phyloP scores from a whole-genome alignment of 1,140 invertebrate genomes.

The Antheraea mylitta region DNA sequence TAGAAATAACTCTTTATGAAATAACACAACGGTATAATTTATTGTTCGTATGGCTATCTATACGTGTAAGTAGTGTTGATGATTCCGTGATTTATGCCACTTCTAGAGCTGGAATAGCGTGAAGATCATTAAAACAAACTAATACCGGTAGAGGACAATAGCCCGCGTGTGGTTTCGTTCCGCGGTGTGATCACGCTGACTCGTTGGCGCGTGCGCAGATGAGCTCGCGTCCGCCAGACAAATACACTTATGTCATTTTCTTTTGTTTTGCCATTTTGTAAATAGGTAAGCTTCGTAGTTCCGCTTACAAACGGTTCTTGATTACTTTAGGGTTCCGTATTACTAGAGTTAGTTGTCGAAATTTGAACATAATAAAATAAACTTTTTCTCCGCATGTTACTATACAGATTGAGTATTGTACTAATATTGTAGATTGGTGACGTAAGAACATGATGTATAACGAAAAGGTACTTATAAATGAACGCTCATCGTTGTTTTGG shows the following conservation, averaged over 20 bases:
- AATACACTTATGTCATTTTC: constrained; percentile 17
- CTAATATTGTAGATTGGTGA: too few relatives aligned
- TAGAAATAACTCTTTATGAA: too few relatives aligned
- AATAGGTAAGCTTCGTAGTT: neutral
- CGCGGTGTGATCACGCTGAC: neutral
- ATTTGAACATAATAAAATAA: neutral
- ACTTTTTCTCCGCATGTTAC: too few relatives aligned
- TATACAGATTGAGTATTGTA: too few relatives aligned
- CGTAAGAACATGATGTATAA: too few relatives aligned
- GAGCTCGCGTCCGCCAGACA: neutral
- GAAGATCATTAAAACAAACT: neutral
- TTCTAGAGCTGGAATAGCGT: neutral
- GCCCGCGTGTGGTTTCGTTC: constrained; percentile 1
- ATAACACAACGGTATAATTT: too few relatives aligned
- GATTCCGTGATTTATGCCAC: neutral
- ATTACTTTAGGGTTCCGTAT: constrained; percentile 4
- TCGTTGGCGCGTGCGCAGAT: neutral
- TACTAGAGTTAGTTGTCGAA: neutral
- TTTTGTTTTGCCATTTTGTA: constrained; percentile 16
- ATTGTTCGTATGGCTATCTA: too few relatives aligned
- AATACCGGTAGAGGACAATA: neutral
- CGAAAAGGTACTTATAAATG: too few relatives aligned
- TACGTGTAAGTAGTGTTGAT: too few relatives aligned
- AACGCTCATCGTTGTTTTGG: too few relatives aligned
- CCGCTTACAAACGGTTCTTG: neutral